Conservation (phyloP, 2,888 invertebrate species). For the Parthenolecanium corni region DNA sequence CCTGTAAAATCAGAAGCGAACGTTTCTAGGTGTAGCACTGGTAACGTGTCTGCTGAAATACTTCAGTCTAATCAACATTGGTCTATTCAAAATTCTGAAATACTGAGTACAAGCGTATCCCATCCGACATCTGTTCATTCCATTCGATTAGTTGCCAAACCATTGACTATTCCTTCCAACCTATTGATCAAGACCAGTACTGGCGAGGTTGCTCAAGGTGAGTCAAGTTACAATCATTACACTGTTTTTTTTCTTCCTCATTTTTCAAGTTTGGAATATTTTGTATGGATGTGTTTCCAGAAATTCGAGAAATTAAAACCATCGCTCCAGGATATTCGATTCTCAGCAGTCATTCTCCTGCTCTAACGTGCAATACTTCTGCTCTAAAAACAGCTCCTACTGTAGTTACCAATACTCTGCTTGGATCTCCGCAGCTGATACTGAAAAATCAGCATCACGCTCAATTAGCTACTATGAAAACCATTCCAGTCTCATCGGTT, state of each 20-base stretch:
- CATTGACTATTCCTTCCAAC: neutral
- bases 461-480: constrained; percentile 15
- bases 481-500: constrained; percentile 9
- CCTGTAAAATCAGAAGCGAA: constrained; percentile 13
- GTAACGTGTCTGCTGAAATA: neutral
- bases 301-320: constrained; percentile 11
- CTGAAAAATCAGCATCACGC: constrained; percentile 16
- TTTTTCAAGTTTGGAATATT: neutral
- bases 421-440: neutral
- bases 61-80: constrained; percentile 14
- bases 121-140: constrained; percentile 7
- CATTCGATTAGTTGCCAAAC: neutral
- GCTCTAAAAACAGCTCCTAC: constrained; percentile 3
- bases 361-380: neutral
- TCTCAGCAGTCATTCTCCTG: neutral
- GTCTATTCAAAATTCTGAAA: constrained; percentile 3
- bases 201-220: neutral
- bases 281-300: neutral
- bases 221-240: neutral
- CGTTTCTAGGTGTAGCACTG: neutral
- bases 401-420: constrained; percentile 6
- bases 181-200: constrained; percentile 2
- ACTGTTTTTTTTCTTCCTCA: neutral
- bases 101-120: neutral
- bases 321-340: constrained; percentile 7